Base-by-base conservation (phyloP, 2,888 invertebrate species). In the Branchellion lobata region DNA sequence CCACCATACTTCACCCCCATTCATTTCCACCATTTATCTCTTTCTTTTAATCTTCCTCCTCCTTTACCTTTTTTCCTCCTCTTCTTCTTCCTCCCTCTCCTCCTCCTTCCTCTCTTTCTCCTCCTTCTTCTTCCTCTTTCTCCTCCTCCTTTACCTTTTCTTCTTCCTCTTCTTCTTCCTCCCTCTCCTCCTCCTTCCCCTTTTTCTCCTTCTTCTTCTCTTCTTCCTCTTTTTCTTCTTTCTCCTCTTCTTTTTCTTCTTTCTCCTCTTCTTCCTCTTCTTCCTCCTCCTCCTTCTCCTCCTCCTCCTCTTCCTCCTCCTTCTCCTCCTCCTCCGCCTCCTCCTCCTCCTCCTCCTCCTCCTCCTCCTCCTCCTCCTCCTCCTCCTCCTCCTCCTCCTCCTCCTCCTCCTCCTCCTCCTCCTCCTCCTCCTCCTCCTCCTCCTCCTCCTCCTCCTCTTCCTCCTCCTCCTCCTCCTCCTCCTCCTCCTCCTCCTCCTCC, bases 121-220 rank as follows among this genome's bases (percentile, higher is more conserved):
- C n/a, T 29, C 24, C 8, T 24, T 71, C 8, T 31, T 21, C 5
- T 21, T 33, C 31, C 71, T 11, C 18, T 31, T 33, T 33, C 33
- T 33, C 11, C 71, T 33, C 33, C 27, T 33, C 21, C 71, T 24
- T 33, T 21, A 27, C 31, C 71, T 5, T 33, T 71, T 33, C 31
- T 21, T 71, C 33, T 18, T 5, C 31, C n/a, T 29, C 33, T 29
- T 33, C 31, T 33, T 24, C 71, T 29, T 33, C 21, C 47, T 29
- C 27, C 47, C 1, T 1, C 27, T 11, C 47, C 40, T 73, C 24
- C 5, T 2, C 71, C 73, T 36, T 47, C 40, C 40, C 40, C n/a
- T 34, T 47, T 73, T 47, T 1, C 29, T 61, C 21, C 31, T 73
- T 79, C 36, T 79, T 29, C 31, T 40, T 79, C 21, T 76, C 53